A percentile compares a stretch with the other conserved stretches of the same genome.
phyloP scores from a whole-genome alignment of 64 coral and sea anemone genomes.

The Montipora sp. region DNA sequence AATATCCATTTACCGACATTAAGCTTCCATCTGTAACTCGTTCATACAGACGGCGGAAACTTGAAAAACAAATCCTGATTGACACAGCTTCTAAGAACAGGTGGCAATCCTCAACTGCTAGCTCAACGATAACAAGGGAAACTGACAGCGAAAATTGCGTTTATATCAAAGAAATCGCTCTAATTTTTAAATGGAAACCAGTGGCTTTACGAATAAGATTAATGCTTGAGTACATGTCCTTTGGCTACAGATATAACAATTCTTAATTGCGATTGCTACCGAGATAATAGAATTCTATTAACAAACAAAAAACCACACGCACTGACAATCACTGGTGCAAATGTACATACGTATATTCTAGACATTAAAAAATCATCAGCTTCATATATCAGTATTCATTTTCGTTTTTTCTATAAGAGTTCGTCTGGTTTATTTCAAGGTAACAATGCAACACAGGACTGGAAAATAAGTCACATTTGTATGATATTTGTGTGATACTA shows the following conservation, averaged over 20 bases:
- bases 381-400: constrained; percentile 35
- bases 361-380: background rate
- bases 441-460: background rate
- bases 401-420: background rate
- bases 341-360: constrained; percentile 37
- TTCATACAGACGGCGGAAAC: constrained; percentile 4
- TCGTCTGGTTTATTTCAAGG: background rate
- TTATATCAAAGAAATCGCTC: background rate
- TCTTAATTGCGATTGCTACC: constrained; percentile 42
- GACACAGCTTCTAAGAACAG: constrained; percentile 32
- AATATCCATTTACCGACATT: constrained; percentile 31
- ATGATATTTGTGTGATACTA: too few species aligned
- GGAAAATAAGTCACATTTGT: too few species aligned
- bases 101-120: background rate
- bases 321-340: background rate
- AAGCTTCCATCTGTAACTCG: constrained; percentile 27
- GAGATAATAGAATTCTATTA: constrained; percentile 43
- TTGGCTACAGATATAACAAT: constrained; percentile 9
- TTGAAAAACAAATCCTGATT: constrained; percentile 47
- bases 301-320: constrained; percentile 39
- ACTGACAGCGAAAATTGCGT: background rate
- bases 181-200: constrained; percentile 12
- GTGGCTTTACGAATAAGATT: constrained; percentile 11
- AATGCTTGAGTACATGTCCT: background rate
- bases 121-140: background rate